phyloP scores from a whole-genome alignment of 2,113 vertebrate species.

The Cinclus mexicanus region DNA sequence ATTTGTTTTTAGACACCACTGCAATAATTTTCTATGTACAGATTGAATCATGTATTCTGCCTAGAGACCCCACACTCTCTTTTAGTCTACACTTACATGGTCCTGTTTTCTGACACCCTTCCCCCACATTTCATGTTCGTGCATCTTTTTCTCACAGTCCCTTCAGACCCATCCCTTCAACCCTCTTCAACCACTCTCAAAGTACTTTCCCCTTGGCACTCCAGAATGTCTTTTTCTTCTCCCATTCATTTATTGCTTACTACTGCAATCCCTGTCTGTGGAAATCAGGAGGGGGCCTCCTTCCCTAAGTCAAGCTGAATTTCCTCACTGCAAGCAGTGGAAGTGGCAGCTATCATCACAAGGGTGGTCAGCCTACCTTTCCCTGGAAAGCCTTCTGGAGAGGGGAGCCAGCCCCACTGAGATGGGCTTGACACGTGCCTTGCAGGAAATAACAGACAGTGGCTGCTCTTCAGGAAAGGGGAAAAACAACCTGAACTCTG shows the following conservation, averaged over 20 bases:
- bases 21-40: background rate
- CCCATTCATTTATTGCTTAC: background rate
- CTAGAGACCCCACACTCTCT: background rate
- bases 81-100: background rate
- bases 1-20: background rate
- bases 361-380: background rate
- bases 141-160: background rate
- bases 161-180: background rate
- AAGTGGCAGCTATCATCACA: background rate
- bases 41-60: background rate
- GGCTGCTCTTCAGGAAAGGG: background rate
- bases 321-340: background rate
- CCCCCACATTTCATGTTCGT: background rate
- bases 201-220: background rate
- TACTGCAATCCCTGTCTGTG: background rate
- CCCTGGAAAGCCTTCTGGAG: background rate
- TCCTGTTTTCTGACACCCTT: background rate
- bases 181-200: background rate
- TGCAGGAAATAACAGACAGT: background rate
- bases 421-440: background rate
- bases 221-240: background rate
- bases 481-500: background rate
- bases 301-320: constrained; percentile 9
- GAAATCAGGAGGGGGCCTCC: background rate
- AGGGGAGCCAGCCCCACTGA: background rate